Evolutionary conservation across 2,113 vertebrate genomes (phyloP).

Genomic region (Salvelinus alpinus): DNA sequence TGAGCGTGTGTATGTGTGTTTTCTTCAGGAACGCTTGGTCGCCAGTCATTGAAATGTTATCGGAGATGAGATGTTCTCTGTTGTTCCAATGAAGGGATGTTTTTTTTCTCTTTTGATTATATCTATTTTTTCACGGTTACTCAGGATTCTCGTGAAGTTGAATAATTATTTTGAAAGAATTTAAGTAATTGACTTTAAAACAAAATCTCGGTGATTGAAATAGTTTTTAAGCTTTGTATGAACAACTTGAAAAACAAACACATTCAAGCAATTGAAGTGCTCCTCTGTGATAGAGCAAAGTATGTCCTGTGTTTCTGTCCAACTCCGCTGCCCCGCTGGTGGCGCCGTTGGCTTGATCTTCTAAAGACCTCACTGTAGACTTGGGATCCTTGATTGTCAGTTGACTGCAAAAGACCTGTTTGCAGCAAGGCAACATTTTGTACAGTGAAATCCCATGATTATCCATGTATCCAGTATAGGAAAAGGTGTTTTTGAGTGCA

Average conservation of each 20-base stretch:
- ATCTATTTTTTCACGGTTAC: slow-evolving; percentile 82
- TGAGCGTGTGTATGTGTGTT: slow-evolving; percentile 27
- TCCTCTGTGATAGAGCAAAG: slow-evolving; percentile 42
- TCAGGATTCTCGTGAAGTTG: slow-evolving; percentile 86
- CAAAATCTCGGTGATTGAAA: slow-evolving; percentile 62
- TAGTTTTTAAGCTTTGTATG: slow-evolving; percentile 75
- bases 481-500: slow-evolving; percentile 23
- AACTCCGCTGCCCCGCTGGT: slow-evolving; percentile 21
- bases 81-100: slow-evolving; percentile 76
- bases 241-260: slow-evolving; percentile 67
- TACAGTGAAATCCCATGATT: slow-evolving; percentile 38
- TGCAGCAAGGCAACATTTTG: slow-evolving; percentile 35
- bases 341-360: slow-evolving; percentile 49
- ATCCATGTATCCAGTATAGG: slow-evolving; percentile 25
- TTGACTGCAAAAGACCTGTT: slow-evolving; percentile 39
- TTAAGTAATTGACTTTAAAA: slow-evolving; percentile 68
- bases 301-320: slow-evolving; percentile 42
- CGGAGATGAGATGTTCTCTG: slow-evolving; percentile 57
- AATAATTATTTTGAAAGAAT: slow-evolving; percentile 69
- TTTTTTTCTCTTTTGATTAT: slow-evolving; percentile 65
- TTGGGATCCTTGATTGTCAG: slow-evolving; percentile 42
- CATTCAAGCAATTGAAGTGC: slow-evolving; percentile 47
- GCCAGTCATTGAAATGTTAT: slow-evolving; percentile 45
- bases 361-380: slow-evolving; percentile 57
- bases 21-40: slow-evolving; percentile 74